Base-by-base conservation (phyloP, 1,140 invertebrate species). In the Oedothorax gibbosus region DNA sequence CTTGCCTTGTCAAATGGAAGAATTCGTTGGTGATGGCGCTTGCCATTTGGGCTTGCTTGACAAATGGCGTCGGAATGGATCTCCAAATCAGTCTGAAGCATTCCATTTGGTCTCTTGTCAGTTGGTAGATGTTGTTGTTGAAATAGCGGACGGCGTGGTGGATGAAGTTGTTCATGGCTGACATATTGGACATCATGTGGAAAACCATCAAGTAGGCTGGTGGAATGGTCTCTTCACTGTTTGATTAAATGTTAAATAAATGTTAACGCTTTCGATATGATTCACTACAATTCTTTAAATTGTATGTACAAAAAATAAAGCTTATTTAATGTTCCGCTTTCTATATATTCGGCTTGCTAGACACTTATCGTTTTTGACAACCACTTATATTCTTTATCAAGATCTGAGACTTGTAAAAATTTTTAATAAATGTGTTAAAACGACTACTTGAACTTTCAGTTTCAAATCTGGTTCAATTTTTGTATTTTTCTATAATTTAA, bases 121-220 rank as follows among this genome's bases (percentile, higher is more conserved):
- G 14, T 18, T 8, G n/a, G 49, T 57, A 50, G 3, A 69, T 12
- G 20, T 54, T 53, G 53, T 60, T 56, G 18, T 49, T 49, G 50
- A 5, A 51, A 7, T n/a, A 1, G 20, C 50, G n/a, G 15, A 14
- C 12, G 0, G 51, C 18, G n/a, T 62, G 14, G 3, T 49, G 12
- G 5, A 71, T 35, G 9, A 71, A 14, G 10, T 50, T 21, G 15
- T 69, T 80, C 3, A 80, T 18, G 6, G 65, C 69, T 7, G 53
- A 9, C 49, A 80, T 80, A n/a, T 12, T 10, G 21, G 20, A 69
- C 65, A 80, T 80, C 66, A 80, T 80, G 6, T 57, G 66, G 15
- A 80, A 15, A 7, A 80, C 54, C 65, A 80, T 69, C 11, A 57
- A 35, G 12, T 80, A 54, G 0, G 49, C n/a, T 57, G 7, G 15